Conservation (phyloP, 2,797 vertebrate species). For the Phataginus tricuspis region DNA sequence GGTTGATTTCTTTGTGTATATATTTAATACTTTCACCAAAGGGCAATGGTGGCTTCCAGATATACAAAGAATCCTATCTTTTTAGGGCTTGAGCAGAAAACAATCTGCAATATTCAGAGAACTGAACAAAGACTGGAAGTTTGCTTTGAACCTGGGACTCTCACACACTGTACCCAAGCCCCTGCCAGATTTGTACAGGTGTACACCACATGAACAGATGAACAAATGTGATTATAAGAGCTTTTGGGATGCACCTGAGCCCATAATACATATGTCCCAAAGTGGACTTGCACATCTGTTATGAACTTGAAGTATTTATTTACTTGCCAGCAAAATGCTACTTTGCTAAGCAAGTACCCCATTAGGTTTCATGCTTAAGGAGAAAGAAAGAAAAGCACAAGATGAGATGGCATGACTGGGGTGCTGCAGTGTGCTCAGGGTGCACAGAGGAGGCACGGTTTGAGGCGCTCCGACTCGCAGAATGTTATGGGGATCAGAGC, state of each 20-base stretch:
- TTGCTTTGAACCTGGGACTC: constrained; percentile 71
- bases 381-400: background rate
- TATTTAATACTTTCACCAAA: constrained; percentile 41
- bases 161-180: background rate
- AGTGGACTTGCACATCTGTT: constrained; percentile 79
- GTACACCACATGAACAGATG: constrained; percentile 78
- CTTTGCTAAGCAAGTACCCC: constrained; percentile 53
- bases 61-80: constrained; percentile 53
- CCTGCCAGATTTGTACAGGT: constrained; percentile 77
- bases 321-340: constrained; percentile 80
- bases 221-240: constrained; percentile 75
- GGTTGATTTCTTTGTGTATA: constrained; percentile 70
- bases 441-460: constrained; percentile 47
- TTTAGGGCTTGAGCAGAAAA: constrained; percentile 31
- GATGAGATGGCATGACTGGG: constrained; percentile 61
- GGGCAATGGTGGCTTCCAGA: constrained; percentile 21
- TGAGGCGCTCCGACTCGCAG: background rate
- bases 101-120: background rate
- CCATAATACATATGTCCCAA: constrained; percentile 60
- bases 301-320: constrained; percentile 71
- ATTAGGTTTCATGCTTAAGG: constrained; percentile 59
- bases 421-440: constrained; percentile 59
- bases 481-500: background rate
- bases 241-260: constrained; percentile 67
- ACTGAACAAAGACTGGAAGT: constrained; percentile 70